Evolutionary conservation across 2,797 vertebrate species (phyloP).

Genomic region (Smutsia gigantea): DNA sequence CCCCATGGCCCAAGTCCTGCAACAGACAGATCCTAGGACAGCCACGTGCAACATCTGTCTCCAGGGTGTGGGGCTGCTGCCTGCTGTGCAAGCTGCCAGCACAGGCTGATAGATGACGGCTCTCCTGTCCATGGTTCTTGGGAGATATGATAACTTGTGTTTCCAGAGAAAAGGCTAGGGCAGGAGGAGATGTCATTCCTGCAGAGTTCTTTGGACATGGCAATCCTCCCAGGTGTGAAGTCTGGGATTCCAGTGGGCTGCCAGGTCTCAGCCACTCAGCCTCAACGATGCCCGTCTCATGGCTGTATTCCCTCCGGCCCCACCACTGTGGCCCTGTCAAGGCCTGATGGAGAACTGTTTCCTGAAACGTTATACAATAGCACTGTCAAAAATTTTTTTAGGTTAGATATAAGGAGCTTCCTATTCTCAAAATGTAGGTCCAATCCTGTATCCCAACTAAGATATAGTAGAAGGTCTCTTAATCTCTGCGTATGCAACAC

Average conservation of each 20-base stretch:
- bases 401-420: background rate
- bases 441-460: background rate
- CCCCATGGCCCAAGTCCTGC: background rate
- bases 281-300: background rate
- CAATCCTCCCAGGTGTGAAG: background rate
- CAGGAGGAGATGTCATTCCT: background rate
- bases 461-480: background rate
- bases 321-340: background rate
- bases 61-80: no score
- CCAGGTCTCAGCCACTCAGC: background rate
- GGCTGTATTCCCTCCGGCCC: no score
- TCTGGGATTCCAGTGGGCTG: no score
- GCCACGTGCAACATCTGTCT: background rate
- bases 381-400: background rate
- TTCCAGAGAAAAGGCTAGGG: background rate
- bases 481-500: background rate
- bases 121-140: background rate
- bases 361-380: background rate
- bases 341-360: background rate
- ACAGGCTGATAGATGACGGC: fast-evolving
- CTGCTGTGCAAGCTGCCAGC: background rate
- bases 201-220: background rate
- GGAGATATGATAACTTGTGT: background rate
- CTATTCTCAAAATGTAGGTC: background rate
- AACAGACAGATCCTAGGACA: background rate